These are phyloP conservation scores for Speoplatyrhinus poulsoni DNA, from an alignment of 2,113 vertebrate genomes.

Conservation along the genomic window DNA sequence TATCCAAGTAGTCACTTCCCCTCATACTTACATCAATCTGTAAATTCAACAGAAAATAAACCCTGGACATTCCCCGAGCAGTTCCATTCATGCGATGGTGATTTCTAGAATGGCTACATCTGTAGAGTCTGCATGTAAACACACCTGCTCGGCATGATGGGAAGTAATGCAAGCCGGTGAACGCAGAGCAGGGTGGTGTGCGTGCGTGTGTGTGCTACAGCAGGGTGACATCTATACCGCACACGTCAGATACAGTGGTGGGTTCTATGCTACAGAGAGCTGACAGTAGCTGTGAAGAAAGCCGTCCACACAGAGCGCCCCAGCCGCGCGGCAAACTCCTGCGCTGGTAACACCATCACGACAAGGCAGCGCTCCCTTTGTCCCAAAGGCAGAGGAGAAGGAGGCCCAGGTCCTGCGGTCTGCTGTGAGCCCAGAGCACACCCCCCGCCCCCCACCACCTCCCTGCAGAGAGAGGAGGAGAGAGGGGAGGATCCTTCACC, in stretches of 20 bases:
- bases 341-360: constrained; percentile 61
- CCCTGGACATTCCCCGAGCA: constrained; percentile 41
- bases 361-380: constrained; percentile 62
- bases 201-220: constrained; percentile 28
- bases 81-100: constrained; percentile 52
- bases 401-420: constrained; percentile 51
- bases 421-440: constrained; percentile 4
- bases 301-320: constrained; percentile 15
- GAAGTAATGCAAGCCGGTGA: constrained; percentile 42
- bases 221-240: constrained; percentile 51
- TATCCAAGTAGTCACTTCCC: background rate
- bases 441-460: background rate
- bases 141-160: constrained; percentile 52
- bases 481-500: background rate
- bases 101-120: constrained; percentile 69
- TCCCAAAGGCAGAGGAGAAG: constrained; percentile 61
- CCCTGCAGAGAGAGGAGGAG: background rate
- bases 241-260: constrained; percentile 39
- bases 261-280: constrained; percentile 57
- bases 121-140: constrained; percentile 39
- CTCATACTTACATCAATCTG: constrained; percentile 25
- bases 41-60: background rate
- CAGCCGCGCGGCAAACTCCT: constrained; percentile 49
- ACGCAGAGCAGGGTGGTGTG: constrained; percentile 53
- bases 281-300: constrained; percentile 34